Evolutionary conservation across 2,113 vertebrate genomes (phyloP).

Genomic region (Melanerpes aurifrons): DNA sequence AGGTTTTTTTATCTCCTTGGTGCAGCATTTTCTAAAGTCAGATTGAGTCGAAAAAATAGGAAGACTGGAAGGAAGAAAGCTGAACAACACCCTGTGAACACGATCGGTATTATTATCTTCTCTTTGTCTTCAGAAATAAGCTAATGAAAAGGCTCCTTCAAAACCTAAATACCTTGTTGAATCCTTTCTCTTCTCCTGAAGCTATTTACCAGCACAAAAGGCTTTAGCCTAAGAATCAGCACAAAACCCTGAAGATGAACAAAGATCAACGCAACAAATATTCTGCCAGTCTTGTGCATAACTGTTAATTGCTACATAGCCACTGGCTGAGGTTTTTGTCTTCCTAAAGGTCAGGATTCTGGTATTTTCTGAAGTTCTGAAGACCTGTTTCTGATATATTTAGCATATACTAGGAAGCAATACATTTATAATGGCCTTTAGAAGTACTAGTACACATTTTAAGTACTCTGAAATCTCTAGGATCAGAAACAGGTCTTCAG

Average conservation of each 20-base stretch:
- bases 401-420: neutral
- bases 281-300: neutral
- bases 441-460: neutral
- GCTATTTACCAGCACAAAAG: conserved; percentile 2
- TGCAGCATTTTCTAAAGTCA: neutral
- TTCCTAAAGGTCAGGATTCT: neutral
- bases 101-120: neutral
- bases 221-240: neutral
- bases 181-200: neutral
- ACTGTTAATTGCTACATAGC: neutral
- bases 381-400: neutral
- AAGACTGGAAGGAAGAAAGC: neutral
- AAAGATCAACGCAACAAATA: neutral
- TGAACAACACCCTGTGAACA: neutral
- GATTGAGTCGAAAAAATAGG: neutral
- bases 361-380: neutral
- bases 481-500: neutral
- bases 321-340: neutral
- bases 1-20: neutral
- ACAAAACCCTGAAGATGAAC: neutral
- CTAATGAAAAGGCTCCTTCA: conserved; percentile 18
- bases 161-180: neutral
- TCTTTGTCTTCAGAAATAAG: conserved; percentile 28
- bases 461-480: neutral
- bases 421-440: neutral